Conservation (phyloP, 1,140 invertebrate genomes). For the Diorhabda elongata region DNA sequence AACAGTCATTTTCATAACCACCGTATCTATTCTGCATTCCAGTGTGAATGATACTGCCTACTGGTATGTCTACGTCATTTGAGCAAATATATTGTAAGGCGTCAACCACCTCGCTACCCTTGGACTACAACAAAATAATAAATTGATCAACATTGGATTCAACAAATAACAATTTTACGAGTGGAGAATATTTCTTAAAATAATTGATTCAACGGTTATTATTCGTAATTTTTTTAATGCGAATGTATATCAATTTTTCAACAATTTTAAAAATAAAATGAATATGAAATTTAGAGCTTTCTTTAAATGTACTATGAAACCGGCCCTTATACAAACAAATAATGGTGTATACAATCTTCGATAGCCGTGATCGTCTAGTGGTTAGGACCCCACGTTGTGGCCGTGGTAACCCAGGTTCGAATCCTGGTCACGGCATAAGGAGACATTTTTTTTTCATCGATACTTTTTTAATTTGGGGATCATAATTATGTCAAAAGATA, state of each 20-base stretch:
- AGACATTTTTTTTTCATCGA: too few relatives aligned
- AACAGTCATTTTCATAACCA: constrained; percentile 98
- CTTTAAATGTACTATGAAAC: too few relatives aligned
- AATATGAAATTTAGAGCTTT: too few relatives aligned
- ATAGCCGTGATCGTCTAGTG: constrained; percentile 46
- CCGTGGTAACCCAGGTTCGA: constrained; percentile 47
- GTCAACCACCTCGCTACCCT: constrained; percentile 83
- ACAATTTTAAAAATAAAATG: too few relatives aligned
- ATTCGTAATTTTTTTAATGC: too few relatives aligned
- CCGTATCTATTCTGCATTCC: constrained; percentile 96
- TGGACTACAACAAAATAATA: constrained; percentile 54
- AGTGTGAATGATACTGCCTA: constrained; percentile 94
- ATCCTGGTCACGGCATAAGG: constrained; percentile 43
- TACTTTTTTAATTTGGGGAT: too few relatives aligned
- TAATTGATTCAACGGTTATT: not conserved
- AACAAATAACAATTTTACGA: too few relatives aligned
- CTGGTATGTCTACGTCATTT: constrained; percentile 92
- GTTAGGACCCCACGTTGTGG: constrained; percentile 47
- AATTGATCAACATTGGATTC: not conserved
- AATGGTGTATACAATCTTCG: constrained; percentile 14
- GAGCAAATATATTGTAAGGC: constrained; percentile 92
- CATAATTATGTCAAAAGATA: too few relatives aligned
- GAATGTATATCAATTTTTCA: too few relatives aligned
- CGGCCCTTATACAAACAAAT: too few relatives aligned
- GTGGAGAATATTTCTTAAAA: not conserved